phyloP scores from a whole-genome alignment of 2,113 vertebrate species.

The Centropus bengalensis region DNA sequence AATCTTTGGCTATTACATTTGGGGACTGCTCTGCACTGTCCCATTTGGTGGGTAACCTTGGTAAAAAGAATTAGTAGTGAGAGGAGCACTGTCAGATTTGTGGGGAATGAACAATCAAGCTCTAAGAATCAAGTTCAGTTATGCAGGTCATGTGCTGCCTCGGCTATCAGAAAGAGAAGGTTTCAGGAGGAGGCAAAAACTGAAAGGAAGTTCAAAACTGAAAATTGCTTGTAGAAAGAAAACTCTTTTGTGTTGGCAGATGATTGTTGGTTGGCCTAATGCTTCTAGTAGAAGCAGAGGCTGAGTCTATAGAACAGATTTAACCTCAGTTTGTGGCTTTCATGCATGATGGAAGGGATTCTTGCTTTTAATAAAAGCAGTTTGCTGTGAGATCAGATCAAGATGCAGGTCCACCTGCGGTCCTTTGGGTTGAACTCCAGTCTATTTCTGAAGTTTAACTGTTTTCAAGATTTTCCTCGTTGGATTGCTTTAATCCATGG shows the following conservation, averaged over 20 bases:
- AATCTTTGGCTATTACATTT: neutral
- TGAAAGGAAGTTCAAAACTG: neutral
- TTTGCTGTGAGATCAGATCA: neutral
- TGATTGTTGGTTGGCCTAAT: neutral
- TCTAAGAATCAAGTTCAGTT: neutral
- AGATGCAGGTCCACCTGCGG: neutral
- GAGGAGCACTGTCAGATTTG: neutral
- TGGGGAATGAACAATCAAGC: neutral
- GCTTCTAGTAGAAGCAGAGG: neutral
- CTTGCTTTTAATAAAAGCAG: neutral
- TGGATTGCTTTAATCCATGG: neutral
- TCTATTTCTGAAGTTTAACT: neutral
- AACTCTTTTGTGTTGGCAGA: neutral
- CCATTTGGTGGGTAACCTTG: neutral
- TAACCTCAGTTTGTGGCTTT: neutral
- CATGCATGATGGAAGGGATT: neutral
- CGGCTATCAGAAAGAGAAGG: neutral
- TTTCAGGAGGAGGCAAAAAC: neutral
- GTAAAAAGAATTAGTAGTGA: neutral
- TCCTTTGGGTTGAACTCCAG: neutral
- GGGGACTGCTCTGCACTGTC: neutral
- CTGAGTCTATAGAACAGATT: neutral
- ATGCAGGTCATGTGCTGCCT: rapidly evolving
- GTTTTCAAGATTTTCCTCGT: neutral
- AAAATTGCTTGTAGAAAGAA: neutral